Conservation (phyloP, 2,888 invertebrate genomes). For the Dusona sp. region DNA sequence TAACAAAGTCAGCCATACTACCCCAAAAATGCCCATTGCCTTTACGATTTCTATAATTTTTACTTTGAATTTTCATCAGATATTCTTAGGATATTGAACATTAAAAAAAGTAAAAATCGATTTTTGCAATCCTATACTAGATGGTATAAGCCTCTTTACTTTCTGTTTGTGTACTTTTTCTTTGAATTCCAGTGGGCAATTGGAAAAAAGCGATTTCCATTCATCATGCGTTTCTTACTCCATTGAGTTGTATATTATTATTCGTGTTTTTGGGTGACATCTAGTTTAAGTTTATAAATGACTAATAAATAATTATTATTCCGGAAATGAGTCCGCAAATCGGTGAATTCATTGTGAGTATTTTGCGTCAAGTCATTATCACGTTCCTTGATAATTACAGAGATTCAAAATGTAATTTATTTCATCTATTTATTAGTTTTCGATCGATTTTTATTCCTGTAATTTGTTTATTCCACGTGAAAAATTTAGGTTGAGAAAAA, state of each 20-base stretch:
- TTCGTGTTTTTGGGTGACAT: background rate
- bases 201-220: too few relatives aligned
- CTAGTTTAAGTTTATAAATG: background rate
- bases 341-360: background rate
- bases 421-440: background rate
- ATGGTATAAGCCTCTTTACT: too few relatives aligned
- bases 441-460: background rate
- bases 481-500: background rate
- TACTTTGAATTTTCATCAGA: too few relatives aligned
- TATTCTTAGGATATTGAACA: too few relatives aligned
- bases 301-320: background rate
- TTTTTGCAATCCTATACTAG: too few relatives aligned
- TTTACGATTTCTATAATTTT: too few relatives aligned
- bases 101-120: too few relatives aligned
- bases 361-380: background rate
- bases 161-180: too few relatives aligned
- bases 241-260: background rate
- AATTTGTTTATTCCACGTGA: background rate
- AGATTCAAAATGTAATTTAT: background rate
- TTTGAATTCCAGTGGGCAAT: too few relatives aligned
- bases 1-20: too few relatives aligned
- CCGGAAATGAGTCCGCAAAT: background rate
- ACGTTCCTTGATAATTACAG: background rate
- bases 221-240: too few relatives aligned
- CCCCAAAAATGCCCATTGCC: too few relatives aligned